These are phyloP conservation scores for Microcebus griseorufus DNA, from an alignment of 2,113 vertebrate species.

Conservation along the genomic window DNA sequence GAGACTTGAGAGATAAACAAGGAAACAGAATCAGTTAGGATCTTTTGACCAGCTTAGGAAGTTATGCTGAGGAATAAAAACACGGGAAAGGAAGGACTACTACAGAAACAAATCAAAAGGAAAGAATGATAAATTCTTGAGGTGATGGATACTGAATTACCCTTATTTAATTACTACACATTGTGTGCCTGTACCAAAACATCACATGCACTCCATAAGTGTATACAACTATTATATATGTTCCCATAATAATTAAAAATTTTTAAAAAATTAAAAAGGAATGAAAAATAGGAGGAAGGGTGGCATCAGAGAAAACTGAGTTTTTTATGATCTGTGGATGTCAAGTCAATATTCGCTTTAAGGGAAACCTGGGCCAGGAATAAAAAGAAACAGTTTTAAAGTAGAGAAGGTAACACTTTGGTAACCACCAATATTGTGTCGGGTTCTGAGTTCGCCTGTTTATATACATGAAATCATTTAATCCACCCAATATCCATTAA, in stretches of 20 bases:
- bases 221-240: no score
- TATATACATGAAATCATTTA: background rate
- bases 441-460: background rate
- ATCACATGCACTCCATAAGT: no score
- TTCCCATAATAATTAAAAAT: no score
- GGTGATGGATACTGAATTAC: no score
- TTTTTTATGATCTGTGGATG: background rate
- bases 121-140: background rate
- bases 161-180: no score
- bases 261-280: background rate
- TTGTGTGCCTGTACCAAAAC: no score
- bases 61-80: background rate
- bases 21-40: background rate
- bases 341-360: background rate
- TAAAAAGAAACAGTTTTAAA: background rate
- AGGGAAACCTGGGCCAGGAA: background rate
- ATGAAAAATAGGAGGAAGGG: background rate
- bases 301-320: background rate
- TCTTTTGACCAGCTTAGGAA: background rate
- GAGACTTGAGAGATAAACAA: background rate
- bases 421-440: background rate
- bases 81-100: accelerated
- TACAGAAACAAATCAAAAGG: background rate
- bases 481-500: background rate
- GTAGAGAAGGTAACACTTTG: background rate